phyloP scores from a whole-genome alignment of 2,888 invertebrate species.

The Choristoneura rosaceana region DNA sequence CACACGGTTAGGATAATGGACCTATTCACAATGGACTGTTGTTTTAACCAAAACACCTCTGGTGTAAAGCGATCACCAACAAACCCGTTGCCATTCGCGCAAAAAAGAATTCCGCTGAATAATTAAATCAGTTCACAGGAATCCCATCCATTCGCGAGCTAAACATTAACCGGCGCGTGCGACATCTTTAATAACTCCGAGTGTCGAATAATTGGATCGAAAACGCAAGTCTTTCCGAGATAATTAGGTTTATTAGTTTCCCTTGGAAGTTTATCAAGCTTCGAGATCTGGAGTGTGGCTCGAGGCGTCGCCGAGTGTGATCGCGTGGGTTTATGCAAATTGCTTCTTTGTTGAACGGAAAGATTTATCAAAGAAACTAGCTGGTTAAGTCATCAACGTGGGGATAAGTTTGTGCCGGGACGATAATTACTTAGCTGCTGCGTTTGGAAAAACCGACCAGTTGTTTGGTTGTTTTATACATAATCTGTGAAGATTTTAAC shows the following conservation, averaged over 20 bases:
- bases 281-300: not conserved
- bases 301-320: not conserved
- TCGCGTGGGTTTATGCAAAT: conserved; percentile 29
- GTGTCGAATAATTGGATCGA: conserved; percentile 29
- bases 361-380: conserved; percentile 31
- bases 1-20: no score
- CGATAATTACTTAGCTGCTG: not conserved
- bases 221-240: conserved; percentile 6
- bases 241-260: conserved; percentile 36
- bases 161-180: conserved; percentile 10
- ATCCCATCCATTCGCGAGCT: not conserved
- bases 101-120: conserved; percentile 13
- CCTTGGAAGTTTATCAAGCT: conserved; percentile 17
- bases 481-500: no score
- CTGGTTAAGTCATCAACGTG: conserved; percentile 8
- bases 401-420: conserved; percentile 1
- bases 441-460: not conserved
- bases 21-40: not conserved
- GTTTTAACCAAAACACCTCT: not conserved
- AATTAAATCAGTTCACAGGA: conserved; percentile 10
- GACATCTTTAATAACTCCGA: conserved; percentile 15
- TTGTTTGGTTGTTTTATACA: no score
- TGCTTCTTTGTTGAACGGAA: conserved; percentile 21
- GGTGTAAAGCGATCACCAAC: not conserved
- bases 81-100: not conserved